phyloP scores from a whole-genome alignment of 2,113 vertebrate species.

The Heliornis fulica region DNA sequence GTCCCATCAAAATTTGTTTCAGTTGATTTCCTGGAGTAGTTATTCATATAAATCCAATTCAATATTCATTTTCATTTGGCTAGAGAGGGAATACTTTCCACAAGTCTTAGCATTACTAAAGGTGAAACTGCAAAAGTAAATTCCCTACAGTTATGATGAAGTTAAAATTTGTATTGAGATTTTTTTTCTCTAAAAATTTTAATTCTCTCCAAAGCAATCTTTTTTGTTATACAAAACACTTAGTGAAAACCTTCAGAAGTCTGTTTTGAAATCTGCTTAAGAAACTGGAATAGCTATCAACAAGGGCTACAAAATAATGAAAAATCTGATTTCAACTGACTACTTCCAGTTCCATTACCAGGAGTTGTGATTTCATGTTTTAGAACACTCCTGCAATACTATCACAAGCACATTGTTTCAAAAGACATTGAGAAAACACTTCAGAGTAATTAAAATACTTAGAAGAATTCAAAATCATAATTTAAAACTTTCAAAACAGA shows the following conservation, averaged over 20 bases:
- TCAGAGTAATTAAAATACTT: neutral
- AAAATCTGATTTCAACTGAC: neutral
- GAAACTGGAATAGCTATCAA: neutral
- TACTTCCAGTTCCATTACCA: neutral
- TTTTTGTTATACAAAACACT: neutral
- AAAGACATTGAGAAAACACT: neutral
- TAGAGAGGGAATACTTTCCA: neutral
- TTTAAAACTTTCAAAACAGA: neutral
- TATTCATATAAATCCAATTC: neutral
- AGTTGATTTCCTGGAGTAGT: neutral
- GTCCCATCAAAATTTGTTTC: neutral
- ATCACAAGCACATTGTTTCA: neutral
- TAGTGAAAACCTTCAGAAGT: neutral
- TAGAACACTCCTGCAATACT: neutral
- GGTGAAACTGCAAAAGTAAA: neutral
- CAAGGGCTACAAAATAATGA: neutral
- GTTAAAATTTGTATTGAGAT: neutral
- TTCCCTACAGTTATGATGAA: neutral
- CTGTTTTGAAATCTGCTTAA: neutral
- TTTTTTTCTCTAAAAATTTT: neutral
- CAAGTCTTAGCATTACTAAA: neutral
- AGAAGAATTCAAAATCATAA: neutral
- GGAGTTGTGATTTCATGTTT: neutral
- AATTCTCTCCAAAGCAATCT: neutral
- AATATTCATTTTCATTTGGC: neutral